A percentile compares a stretch with the other conserved stretches of the same genome.
phyloP scores from a whole-genome alignment of 2,113 vertebrate species.

The Nansenia antarctica region DNA sequence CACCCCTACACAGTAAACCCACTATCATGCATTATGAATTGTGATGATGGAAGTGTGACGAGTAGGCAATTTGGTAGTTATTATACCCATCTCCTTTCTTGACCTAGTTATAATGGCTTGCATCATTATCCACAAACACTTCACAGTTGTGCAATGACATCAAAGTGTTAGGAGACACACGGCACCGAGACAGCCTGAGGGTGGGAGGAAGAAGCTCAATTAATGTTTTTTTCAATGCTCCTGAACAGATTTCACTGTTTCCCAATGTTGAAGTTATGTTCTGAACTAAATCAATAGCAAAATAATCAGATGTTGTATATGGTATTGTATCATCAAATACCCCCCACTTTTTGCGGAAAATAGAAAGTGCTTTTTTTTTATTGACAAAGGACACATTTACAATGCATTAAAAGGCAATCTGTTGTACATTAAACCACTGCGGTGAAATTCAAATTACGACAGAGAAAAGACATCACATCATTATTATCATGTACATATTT shows the following conservation, averaged over 20 bases:
- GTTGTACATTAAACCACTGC: no score
- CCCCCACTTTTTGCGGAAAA: not conserved
- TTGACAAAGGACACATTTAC: no score
- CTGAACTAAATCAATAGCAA: not conserved
- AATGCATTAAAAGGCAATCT: no score
- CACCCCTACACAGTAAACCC: constrained; percentile 3
- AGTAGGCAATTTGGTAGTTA: constrained; percentile 3
- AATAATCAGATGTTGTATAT: not conserved
- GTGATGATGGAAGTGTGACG: constrained; percentile 10
- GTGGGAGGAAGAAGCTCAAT: not conserved
- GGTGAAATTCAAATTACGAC: no score
- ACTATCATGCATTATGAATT: not conserved
- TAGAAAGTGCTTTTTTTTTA: not conserved
- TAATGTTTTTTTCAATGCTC: constrained; percentile 14
- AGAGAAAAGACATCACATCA: no score
- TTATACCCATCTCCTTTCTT: constrained; percentile 16
- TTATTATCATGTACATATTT: not conserved
- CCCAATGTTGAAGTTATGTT: not conserved
- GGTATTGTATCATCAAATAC: not conserved
- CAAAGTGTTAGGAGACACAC: constrained; percentile 36
- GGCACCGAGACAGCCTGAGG: constrained; percentile 9
- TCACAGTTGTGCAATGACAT: constrained; percentile 32
- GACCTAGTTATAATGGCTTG: constrained; percentile 44
- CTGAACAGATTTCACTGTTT: not conserved
- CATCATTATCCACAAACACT: constrained; percentile 38